Conservation (phyloP, 2,113 vertebrate genomes). For the Psophia crepitans region DNA sequence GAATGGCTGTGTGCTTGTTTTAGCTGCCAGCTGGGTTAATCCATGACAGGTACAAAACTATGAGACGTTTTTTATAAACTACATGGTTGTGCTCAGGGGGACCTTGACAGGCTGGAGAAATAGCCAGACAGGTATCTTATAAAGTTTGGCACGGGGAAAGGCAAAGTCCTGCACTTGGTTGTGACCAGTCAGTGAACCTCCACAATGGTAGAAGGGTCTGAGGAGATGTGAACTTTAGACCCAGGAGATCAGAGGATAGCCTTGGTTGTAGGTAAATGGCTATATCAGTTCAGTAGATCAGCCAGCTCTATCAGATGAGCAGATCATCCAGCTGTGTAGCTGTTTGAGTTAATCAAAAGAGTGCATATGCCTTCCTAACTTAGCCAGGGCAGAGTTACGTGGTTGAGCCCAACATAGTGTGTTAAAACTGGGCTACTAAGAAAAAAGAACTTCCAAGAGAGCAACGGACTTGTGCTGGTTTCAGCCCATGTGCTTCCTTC, state of each 20-base stretch:
- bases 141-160: background rate
- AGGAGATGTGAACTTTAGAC: background rate
- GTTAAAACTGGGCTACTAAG: background rate
- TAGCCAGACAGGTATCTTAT: background rate
- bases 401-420: background rate
- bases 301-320: background rate
- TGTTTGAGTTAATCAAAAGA: background rate
- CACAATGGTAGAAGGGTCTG: background rate
- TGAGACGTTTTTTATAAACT: too few relatives aligned
- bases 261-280: background rate
- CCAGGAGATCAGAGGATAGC: background rate
- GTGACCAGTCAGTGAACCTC: background rate
- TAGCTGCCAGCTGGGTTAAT: too few relatives aligned
- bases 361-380: background rate
- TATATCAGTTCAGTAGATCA: background rate
- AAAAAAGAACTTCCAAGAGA: background rate
- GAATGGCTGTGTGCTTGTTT: too few relatives aligned
- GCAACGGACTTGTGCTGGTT: background rate
- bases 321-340: background rate
- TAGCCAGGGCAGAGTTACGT: background rate
- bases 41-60: too few relatives aligned
- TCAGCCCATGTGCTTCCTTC: background rate
- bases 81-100: too few relatives aligned
- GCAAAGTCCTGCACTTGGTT: background rate
- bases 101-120: too few relatives aligned